Evolutionary conservation across 2,888 invertebrate species (phyloP).

Genomic region (Cheilosia pagana): DNA sequence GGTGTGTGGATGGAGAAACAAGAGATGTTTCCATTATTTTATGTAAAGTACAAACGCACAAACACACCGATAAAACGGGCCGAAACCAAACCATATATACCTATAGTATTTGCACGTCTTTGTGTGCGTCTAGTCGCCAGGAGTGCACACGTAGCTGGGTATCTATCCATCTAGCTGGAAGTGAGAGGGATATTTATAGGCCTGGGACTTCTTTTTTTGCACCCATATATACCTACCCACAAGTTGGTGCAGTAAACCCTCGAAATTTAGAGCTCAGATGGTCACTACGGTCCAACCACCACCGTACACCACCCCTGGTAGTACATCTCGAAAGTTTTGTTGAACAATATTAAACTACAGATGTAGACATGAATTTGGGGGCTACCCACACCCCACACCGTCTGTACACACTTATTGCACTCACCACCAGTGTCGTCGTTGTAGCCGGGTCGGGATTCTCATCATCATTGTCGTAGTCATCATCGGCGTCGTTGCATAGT

Average conservation of each 20-base stretch:
- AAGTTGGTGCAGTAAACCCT: slow-evolving; percentile 64
- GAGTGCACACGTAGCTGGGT: slow-evolving; percentile 47
- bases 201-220: slow-evolving; percentile 52
- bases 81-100: slow-evolving; percentile 31
- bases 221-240: slow-evolving; percentile 22
- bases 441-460: slow-evolving; percentile 52
- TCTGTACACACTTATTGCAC: slow-evolving; percentile 67
- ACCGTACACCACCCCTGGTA: slow-evolving; percentile 36
- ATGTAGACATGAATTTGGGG: slow-evolving; percentile 76
- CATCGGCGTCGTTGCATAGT: slow-evolving; percentile 22
- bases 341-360: slow-evolving; percentile 76
- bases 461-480: slow-evolving; percentile 57
- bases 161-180: slow-evolving; percentile 49
- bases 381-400: slow-evolving; percentile 64
- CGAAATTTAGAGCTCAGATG: slow-evolving; percentile 51
- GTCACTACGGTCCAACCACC: slow-evolving; percentile 28
- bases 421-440: slow-evolving; percentile 54
- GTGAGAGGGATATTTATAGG: slow-evolving; percentile 69
- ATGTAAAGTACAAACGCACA: slow-evolving; percentile 73
- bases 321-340: slow-evolving; percentile 73
- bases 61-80: slow-evolving; percentile 37
- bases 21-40: slow-evolving; percentile 75
- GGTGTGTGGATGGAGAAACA: slow-evolving; percentile 67
- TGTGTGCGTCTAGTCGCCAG: slow-evolving; percentile 57
- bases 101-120: slow-evolving; percentile 18